Conservation (phyloP, 2,797 vertebrate genomes). For the Salmo trutta region DNA sequence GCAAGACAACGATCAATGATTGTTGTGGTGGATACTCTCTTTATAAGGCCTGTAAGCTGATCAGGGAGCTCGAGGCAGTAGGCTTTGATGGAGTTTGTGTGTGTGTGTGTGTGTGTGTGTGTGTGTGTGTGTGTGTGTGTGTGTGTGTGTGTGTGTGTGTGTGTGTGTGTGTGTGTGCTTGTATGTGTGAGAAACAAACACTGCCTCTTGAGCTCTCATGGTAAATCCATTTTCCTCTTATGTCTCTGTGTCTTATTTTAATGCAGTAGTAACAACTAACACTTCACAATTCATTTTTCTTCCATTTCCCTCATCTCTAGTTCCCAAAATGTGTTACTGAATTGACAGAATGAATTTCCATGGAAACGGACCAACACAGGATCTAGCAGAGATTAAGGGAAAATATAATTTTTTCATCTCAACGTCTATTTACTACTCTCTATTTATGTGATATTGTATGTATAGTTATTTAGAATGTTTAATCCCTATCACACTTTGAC, state of each 20-base stretch:
- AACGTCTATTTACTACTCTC: background rate
- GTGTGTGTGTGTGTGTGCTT: background rate
- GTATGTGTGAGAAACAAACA: background rate
- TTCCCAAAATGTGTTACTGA: background rate
- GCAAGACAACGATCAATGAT: background rate
- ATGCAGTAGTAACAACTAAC: background rate
- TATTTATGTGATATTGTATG: background rate
- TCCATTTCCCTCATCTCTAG: background rate
- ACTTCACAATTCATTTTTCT: background rate
- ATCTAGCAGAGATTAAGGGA: background rate
- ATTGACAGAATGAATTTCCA: background rate
- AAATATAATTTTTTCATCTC: background rate
- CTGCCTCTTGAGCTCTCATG: background rate
- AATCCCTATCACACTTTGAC: background rate
- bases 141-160: background rate
- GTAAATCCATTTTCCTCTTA: background rate
- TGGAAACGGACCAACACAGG: background rate
- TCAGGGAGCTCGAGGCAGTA: background rate
- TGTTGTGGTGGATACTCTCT: background rate
- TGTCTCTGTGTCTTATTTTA: background rate
- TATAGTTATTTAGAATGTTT: background rate
- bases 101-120: background rate
- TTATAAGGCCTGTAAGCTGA: background rate
- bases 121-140: background rate
- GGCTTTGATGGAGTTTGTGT: background rate